These are phyloP conservation scores for Agelaius phoeniceus DNA, from an alignment of 2,113 vertebrate species.

Conservation along the genomic window DNA sequence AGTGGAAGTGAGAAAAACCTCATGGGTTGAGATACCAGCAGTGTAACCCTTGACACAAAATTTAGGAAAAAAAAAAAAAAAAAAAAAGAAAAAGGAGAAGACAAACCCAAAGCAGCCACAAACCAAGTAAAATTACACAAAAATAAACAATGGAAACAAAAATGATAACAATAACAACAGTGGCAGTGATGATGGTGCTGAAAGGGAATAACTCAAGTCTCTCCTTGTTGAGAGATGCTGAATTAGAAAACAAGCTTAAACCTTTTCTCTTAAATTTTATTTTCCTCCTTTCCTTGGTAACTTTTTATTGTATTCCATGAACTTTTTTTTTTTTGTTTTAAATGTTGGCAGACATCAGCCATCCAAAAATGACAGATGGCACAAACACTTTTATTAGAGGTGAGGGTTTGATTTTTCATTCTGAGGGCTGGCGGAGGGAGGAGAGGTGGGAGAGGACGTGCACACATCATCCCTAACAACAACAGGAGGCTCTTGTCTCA, in stretches of 20 bases:
- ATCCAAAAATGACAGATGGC: not conserved
- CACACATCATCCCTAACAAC: not conserved
- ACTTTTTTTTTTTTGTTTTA: not conserved
- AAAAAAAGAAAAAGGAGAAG: too few relatives aligned
- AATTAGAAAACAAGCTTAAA: not conserved
- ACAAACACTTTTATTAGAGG: not conserved
- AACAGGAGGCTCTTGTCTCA: not conserved
- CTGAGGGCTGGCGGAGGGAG: not conserved
- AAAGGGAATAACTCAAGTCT: not conserved
- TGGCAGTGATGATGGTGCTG: accelerated
- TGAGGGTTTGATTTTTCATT: not conserved
- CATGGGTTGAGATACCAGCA: not conserved
- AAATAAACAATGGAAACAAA: not conserved
- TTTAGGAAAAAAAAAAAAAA: too few relatives aligned
- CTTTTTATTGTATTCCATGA: not conserved
- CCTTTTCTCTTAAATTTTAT: too few relatives aligned
- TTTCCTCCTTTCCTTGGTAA: not conserved
- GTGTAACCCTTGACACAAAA: too few relatives aligned
- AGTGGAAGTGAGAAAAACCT: not conserved
- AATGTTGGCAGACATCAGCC: too few relatives aligned
- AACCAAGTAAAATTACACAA: not conserved
- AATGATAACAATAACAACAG: accelerated
- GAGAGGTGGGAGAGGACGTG: accelerated
- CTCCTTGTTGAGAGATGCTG: too few relatives aligned
- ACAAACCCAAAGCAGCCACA: not conserved